Conservation (phyloP, 2,888 invertebrate species). For the Sepiola atlantica region DNA sequence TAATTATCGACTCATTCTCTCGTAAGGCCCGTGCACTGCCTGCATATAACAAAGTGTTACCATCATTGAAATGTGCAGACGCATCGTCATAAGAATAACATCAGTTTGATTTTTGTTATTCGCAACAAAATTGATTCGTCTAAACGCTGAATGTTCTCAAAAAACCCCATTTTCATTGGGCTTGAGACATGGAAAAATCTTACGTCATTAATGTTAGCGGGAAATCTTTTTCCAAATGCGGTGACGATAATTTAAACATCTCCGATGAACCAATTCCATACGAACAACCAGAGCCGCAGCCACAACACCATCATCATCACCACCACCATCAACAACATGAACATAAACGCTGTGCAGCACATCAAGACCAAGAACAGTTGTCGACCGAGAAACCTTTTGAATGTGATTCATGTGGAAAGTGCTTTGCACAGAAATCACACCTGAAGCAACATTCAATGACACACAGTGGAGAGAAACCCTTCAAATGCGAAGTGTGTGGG, state of each 20-base stretch:
- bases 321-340: neutral
- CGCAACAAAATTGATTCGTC: neutral
- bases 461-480: conserved; percentile 44
- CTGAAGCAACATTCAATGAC: conserved; percentile 34
- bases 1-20: neutral
- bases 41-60: neutral
- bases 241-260: neutral
- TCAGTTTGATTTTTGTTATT: neutral
- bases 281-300: neutral
- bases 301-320: neutral
- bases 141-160: neutral
- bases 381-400: neutral
- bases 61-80: neutral
- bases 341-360: neutral
- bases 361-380: neutral
- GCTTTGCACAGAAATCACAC: conserved; percentile 41
- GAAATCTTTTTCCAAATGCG: conserved; percentile 42
- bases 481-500: conserved; percentile 40
- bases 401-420: conserved; percentile 41
- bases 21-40: neutral
- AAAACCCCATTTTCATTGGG: neutral
- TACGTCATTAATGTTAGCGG: conserved; percentile 40
- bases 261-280: neutral
- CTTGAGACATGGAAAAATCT: conserved; percentile 14
- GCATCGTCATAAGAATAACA: neutral